phyloP scores from a whole-genome alignment of 2,888 invertebrate genomes.

The Mythimna lalbum region DNA sequence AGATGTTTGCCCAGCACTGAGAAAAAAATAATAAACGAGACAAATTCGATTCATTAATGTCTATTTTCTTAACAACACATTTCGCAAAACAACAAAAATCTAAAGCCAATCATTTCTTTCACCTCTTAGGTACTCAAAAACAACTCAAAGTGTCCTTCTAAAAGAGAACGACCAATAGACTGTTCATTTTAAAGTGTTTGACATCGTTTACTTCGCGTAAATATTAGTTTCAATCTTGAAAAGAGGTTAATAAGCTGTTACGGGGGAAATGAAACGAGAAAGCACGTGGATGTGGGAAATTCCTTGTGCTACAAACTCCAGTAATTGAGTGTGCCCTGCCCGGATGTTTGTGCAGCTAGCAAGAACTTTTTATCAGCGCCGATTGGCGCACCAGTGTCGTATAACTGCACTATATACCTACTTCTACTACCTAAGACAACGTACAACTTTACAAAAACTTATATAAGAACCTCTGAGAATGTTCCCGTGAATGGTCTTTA shows the following conservation, averaged over 20 bases:
- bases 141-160: constrained; percentile 12
- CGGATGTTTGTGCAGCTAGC: constrained; percentile 84
- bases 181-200: constrained; percentile 63
- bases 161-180: constrained; percentile 25
- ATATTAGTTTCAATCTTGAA: constrained; percentile 72
- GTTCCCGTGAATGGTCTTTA: constrained; percentile 64
- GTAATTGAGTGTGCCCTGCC: constrained; percentile 85
- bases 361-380: constrained; percentile 85
- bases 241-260: constrained; percentile 77
- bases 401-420: constrained; percentile 72
- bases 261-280: constrained; percentile 67
- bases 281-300: constrained; percentile 77
- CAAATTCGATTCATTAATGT: not conserved
- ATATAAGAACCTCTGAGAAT: constrained; percentile 63
- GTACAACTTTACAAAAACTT: constrained; percentile 65
- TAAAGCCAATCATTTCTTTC: not conserved
- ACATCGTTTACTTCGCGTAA: constrained; percentile 67
- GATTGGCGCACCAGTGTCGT: constrained; percentile 81
- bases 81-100: constrained; percentile 10
- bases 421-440: constrained; percentile 43
- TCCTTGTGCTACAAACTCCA: constrained; percentile 81
- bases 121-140: constrained; percentile 6
- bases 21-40: too few species aligned
- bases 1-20: too few species aligned
- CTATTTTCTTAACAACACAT: too few species aligned